Conservation (phyloP, 2,113 vertebrate species). For the Tapirus terrestris region DNA sequence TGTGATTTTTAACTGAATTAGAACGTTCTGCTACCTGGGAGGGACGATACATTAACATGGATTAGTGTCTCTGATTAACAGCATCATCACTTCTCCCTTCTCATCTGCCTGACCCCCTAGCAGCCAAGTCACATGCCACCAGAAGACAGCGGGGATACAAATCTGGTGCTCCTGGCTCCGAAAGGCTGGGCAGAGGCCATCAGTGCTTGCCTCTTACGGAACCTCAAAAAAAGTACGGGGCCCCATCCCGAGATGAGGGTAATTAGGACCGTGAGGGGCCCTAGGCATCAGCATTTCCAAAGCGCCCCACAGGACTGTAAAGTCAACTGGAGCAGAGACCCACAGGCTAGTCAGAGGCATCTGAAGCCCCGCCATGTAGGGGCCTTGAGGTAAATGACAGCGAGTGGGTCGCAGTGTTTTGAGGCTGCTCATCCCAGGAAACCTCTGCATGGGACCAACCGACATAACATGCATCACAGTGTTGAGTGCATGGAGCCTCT, state of each 20-base stretch:
- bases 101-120: neutral
- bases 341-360: rapidly evolving
- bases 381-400: neutral
- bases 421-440: neutral
- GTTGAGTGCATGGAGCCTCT: no score
- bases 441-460: neutral
- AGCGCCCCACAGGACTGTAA: neutral
- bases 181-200: neutral
- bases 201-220: neutral
- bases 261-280: neutral
- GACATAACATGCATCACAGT: neutral
- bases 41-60: neutral
- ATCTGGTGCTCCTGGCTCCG: neutral
- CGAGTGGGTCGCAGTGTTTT: neutral
- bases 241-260: neutral
- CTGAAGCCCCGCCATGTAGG: neutral
- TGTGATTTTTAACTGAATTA: conserved; percentile 15
- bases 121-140: neutral
- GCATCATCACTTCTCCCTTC: neutral
- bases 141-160: neutral
- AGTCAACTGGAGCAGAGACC: neutral
- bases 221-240: neutral
- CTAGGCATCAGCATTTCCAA: neutral
- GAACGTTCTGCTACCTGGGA: neutral
- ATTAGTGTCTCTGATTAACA: conserved; percentile 9